Percentiles rank a stretch among this genome's conserved stretches.
These are phyloP conservation scores for Diabrotica balteata DNA, from an alignment of 2,888 invertebrate species.

Conservation along the genomic window DNA sequence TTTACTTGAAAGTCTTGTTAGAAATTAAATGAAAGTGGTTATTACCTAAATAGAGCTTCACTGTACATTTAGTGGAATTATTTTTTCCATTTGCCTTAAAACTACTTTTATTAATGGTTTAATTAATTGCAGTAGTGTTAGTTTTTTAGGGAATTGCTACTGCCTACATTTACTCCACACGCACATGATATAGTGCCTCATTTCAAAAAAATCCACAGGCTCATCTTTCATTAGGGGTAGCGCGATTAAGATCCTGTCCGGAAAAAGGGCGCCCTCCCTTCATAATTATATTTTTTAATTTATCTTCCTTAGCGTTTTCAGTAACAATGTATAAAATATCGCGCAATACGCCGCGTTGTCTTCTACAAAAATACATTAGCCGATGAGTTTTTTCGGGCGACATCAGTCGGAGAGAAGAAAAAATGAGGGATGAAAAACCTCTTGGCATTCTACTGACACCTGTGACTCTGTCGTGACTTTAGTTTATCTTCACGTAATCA, in stretches of 20 bases:
- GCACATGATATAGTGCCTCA: conserved; percentile 9
- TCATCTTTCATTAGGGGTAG: conserved; percentile 23
- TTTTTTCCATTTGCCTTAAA: too few species aligned
- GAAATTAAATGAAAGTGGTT: too few species aligned
- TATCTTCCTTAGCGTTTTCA: conserved; percentile 69
- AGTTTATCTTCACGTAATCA: conserved; percentile 29
- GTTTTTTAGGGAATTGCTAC: conserved; percentile 7
- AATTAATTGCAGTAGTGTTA: conserved; percentile 5
- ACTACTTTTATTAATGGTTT: not conserved
- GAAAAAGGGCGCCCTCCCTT: conserved; percentile 23
- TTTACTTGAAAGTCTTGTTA: too few species aligned
- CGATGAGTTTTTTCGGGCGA: conserved; percentile 49
- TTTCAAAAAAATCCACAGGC: conserved; percentile 13
- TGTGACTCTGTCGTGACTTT: conserved; percentile 32
- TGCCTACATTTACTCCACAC: not conserved
- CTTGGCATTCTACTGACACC: conserved; percentile 37
- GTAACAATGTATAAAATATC: conserved; percentile 56
- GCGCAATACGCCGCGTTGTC: conserved; percentile 27
- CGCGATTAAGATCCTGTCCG: conserved; percentile 19
- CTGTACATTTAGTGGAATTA: too few species aligned
- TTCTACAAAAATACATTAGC: conserved; percentile 41
- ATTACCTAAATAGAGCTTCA: too few species aligned
- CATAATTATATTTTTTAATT: conserved; percentile 74
- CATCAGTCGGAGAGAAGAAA: conserved; percentile 28
- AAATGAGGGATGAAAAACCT: conserved; percentile 33